Base-by-base conservation (phyloP, 2,113 vertebrate genomes). In the Bos indicus region DNA sequence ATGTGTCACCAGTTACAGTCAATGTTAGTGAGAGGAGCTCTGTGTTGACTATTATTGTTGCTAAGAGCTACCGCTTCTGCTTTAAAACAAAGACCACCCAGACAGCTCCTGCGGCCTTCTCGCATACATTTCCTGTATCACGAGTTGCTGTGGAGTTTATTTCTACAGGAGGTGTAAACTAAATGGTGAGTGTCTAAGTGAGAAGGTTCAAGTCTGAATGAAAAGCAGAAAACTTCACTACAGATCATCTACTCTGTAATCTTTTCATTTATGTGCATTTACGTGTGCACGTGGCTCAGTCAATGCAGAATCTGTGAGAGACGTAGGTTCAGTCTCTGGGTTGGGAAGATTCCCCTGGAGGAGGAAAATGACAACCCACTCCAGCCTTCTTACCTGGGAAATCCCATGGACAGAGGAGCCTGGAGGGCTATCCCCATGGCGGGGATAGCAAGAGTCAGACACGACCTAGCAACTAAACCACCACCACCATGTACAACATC, bases 31-130 rank as follows among this genome's bases (percentile, higher is more conserved):
- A 12, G 13, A 67, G 46, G 40, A 57, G 46, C 46, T 78, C 30
- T 84, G 10, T 28, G n/a, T 36, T 7, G 15, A 52, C n/a, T 13
- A 6, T 2, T 3, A 36, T 7, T 33, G 5, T 16, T 36, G 30
- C 26, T 25, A 25, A 3, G 7, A 87, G 89, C 74, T 40, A 13
- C n/a, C 36, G 62, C 43, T 91, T 93, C 93, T n/a, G 3, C 3
- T 33, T 74, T 54, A 92, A 46, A 90, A 54, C 28, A 13, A n/a
- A 48, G 33, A 40, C n/a, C 7, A 2, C 51, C 48, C 13, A 52
- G 71, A 5, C 19, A 17, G 8, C 2, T 9, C 12, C n/a, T 15
- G 2, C 0, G 8, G 17, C 12, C 57, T n/a, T 51, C 23, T 5
- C 10, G 2, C 16, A 71, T 40, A 33, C 21, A 48, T 46, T 52